Conservation (phyloP, 1,140 invertebrate species). For the Stegodyphus dumicola region DNA sequence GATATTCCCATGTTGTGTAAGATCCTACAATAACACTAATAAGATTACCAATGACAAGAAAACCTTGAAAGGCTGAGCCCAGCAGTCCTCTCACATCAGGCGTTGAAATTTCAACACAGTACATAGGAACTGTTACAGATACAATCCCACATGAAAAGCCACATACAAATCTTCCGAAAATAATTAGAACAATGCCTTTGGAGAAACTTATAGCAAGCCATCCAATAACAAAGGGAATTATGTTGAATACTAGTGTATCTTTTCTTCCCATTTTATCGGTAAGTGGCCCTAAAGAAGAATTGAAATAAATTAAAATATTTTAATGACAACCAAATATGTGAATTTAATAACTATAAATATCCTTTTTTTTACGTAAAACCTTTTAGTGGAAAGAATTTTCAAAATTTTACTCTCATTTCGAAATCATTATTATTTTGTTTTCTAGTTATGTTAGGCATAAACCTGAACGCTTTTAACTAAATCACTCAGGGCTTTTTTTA, state of each 20-base stretch:
- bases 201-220: conserved; percentile 29
- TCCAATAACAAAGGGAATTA: conserved; percentile 74
- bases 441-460: too few species aligned
- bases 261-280: conserved; percentile 82
- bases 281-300: conserved; percentile 70
- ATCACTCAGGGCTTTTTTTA: too few species aligned
- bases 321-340: too few species aligned
- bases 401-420: too few species aligned
- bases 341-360: too few species aligned
- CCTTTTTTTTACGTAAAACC: too few species aligned
- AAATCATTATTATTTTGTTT: too few species aligned
- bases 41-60: conserved; percentile 27
- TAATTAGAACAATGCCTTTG: background rate
- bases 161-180: conserved; percentile 65
- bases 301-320: too few species aligned
- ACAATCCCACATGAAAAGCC: conserved; percentile 29
- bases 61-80: conserved; percentile 37
- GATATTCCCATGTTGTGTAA: conserved; percentile 8
- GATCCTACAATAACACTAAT: conserved; percentile 17
- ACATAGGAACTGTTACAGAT: conserved; percentile 54
- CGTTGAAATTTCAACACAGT: conserved; percentile 62
- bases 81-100: conserved; percentile 47
- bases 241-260: conserved; percentile 77
- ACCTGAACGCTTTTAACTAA: too few species aligned
- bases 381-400: too few species aligned